Evolutionary conservation across 2,113 vertebrate genomes (phyloP), one percentile per base, ranked within the genome.

Genomic region (Gymnorhina tibicen): DNA sequence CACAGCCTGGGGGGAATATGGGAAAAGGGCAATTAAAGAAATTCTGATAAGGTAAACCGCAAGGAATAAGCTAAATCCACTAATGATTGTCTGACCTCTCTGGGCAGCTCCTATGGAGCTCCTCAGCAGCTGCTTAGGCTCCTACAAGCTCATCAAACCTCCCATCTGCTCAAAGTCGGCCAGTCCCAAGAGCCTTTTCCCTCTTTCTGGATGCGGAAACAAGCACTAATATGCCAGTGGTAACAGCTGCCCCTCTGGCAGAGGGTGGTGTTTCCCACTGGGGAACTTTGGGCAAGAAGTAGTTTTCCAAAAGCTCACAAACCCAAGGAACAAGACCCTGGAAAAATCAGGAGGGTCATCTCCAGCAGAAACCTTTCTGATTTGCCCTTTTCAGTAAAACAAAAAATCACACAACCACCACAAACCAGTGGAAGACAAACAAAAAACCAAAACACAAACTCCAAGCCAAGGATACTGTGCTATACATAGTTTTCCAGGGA

Each of bases 61-160:
- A 69, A 77, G 42, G 75, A 86, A 77, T 19, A 67, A 86, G 30
- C 64, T 86, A 86, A 86, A 95, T 55, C 76, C 83, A 62, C 27
- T 83, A 19, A 74, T 33, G 67, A 64, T 4, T 33, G 67, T 27
- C 58, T 66, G 67, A 49, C 59, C 75, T 63, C 74, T 52, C 35
- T 1, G 8, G 49, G 74, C 41, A 73, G 60, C 53, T 84, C 62
- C 74, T 76, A 26, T 13, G 32, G 60, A 75, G 75, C 62, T 47
- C 53, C 58, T 21, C 39, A 62, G 70, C 35, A 88, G 70, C 66
- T 62, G 55, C 39, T 32, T 5, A 11, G 39, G 44, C 33, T 90
- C 21, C 66, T 32, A 24, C 17, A 27, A 49, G 27, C 41, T 56
- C 44, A 19, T 15, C 37, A 16, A 60, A 18, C 37, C 46, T 37